Evolutionary conservation across 2,888 invertebrate genomes (phyloP), one percentile per base, ranked within the genome.

Genomic region (Ochropleura leucogaster): DNA sequence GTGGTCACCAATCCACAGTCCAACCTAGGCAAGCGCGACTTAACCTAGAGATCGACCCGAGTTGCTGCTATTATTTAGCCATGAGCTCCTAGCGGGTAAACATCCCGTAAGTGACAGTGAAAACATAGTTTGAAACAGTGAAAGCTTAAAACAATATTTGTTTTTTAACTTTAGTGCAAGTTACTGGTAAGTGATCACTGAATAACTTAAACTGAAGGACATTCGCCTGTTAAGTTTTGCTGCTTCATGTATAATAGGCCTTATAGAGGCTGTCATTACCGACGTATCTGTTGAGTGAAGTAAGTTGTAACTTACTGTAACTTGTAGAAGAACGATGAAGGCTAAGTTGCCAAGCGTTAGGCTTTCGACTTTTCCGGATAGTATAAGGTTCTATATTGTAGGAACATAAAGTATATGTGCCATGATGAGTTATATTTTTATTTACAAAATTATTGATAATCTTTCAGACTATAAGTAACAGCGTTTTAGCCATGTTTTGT

Each of bases 281-380:
- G 57, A 75, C 73, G 59, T 86, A 84, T 77, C 74, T 60, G 77
- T 64, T 81, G 77, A 81, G 81, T 76, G 59, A 63, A 77, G 77
- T 77, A 81, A 83, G 73, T 79, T 84, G 65, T 66, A 79, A 69
- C 59, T 69, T 68, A 78, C 53, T 53, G 57, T 76, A 77, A 83
- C 57, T 83, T 83, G 49, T 65, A 60, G 20, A 8, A 18, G 72
- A 60, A 67, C 57, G 63, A 59, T n/a, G 20, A 68, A 63, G 63
- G 80, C 51, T 79, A 62, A 68, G 67, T 69, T 81, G 68, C 65
- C 57, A 68, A 67, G 55, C 20, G 68, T 68, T 42, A 42, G 42
- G 12, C 64, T 64, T 47, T 66, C 10, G 60, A 66, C 14, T 63
- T 63, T 63, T 57, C 55, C 18, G 49, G 40, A 51, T 63, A 62